phyloP scores from a whole-genome alignment of 2,113 vertebrate genomes.

The Scortum barcoo region DNA sequence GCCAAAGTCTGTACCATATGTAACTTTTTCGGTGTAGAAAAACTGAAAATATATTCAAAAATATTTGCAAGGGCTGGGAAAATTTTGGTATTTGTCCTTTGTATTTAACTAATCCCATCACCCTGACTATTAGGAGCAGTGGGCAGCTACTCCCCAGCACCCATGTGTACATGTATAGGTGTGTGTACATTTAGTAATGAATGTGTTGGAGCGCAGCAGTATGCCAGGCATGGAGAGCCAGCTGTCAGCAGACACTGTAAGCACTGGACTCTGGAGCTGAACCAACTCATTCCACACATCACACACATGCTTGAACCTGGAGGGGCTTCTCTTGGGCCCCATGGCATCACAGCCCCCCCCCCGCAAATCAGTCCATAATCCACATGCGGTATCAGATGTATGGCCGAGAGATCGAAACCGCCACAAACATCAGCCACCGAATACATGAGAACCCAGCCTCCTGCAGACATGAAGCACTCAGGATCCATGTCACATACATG shows the following conservation, averaged over 20 bases:
- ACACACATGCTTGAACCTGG: conserved; percentile 24
- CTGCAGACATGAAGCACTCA: neutral
- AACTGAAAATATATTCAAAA: too few relatives aligned
- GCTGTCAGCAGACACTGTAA: conserved; percentile 76
- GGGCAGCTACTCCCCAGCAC: neutral
- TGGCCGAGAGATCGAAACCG: neutral
- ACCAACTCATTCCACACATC: conserved; percentile 65
- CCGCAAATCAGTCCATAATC: neutral
- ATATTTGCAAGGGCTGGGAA: too few relatives aligned
- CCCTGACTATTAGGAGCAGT: neutral
- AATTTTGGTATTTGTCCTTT: neutral
- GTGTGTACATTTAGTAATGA: conserved; percentile 27
- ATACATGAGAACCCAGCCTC: neutral
- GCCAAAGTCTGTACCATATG: neutral
- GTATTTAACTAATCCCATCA: neutral
- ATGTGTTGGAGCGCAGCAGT: conserved; percentile 31
- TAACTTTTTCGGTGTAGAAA: too few relatives aligned
- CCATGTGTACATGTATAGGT: conserved; percentile 4
- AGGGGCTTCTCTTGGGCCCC: conserved; percentile 14
- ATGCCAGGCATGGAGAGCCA: conserved; percentile 66
- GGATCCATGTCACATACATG: neutral
- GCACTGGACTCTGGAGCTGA: conserved; percentile 39
- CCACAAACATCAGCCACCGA: neutral
- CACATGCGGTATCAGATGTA: conserved; percentile 36
- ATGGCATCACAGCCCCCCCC: conserved; percentile 22